A percentile compares a stretch with the other conserved stretches of the same genome.
Evolutionary conservation across 2,797 vertebrate species (phyloP).

Genomic region (Esox masquinongy): DNA sequence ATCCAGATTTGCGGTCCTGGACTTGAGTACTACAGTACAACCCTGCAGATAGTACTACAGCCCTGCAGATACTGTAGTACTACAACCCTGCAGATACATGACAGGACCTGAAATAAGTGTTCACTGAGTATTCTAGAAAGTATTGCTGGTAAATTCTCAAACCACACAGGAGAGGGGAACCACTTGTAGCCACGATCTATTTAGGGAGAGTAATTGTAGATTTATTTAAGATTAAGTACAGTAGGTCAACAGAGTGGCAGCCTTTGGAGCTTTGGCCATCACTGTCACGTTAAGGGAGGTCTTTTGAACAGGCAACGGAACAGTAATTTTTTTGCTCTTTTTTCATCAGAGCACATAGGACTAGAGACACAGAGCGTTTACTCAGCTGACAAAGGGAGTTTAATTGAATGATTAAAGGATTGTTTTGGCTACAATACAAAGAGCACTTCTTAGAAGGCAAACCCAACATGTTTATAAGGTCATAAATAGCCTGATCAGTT

Average conservation of each 20-base stretch:
- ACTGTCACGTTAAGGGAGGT: constrained; percentile 14
- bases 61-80: too few species aligned
- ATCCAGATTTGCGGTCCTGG: too few species aligned
- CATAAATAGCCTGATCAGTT: not conserved
- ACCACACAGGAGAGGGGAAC: constrained; percentile 1
- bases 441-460: not conserved
- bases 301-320: constrained; percentile 1
- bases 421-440: not conserved
- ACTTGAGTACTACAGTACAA: too few species aligned
- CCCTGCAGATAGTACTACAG: too few species aligned
- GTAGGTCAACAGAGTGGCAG: not conserved
- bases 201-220: constrained; percentile 15
- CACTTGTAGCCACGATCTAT: not conserved
- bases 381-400: not conserved
- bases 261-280: constrained; percentile 12
- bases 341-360: not conserved
- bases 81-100: too few species aligned
- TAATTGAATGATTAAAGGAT: not conserved
- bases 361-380: not conserved
- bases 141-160: not conserved
- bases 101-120: not conserved
- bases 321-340: not conserved
- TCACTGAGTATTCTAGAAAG: not conserved
- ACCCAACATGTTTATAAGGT: not conserved
- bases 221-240: not conserved